These are phyloP conservation scores for Scelioninae gen. 1 DNA, from an alignment of 2,888 invertebrate genomes.

Conservation along the genomic window DNA sequence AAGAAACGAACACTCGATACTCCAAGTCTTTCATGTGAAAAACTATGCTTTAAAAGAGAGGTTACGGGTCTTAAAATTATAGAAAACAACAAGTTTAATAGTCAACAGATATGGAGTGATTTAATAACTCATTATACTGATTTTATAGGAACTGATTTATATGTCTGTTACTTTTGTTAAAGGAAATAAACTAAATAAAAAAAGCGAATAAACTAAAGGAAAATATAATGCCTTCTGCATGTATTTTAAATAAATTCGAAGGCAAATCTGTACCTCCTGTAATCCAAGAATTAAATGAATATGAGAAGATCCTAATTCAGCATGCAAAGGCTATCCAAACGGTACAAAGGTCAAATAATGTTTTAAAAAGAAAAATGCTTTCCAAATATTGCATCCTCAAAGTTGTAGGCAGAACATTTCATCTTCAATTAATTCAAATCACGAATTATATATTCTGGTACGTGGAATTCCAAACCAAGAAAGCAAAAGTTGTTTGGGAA, in stretches of 20 bases:
- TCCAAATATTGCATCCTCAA: background rate
- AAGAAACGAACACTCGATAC: background rate
- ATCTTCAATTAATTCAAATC: conserved; percentile 75
- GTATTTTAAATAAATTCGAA: conserved; percentile 56
- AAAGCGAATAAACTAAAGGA: conserved; percentile 68
- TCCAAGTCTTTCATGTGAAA: conserved; percentile 10
- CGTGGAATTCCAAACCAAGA: conserved; percentile 76
- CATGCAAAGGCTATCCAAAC: conserved; percentile 79
- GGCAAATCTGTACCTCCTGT: background rate
- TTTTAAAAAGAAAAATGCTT: background rate
- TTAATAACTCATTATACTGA: background rate
- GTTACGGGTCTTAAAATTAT: background rate
- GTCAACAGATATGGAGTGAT: background rate
- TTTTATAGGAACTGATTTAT: background rate
- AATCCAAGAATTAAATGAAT: conserved; percentile 73
- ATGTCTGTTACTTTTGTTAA: conserved; percentile 35
- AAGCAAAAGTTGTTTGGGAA: conserved; percentile 37
- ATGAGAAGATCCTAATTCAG: conserved; percentile 74
- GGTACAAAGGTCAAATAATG: background rate
- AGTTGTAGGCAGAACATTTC: conserved; percentile 71
- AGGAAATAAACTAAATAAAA: conserved; percentile 65
- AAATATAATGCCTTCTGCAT: conserved; percentile 72
- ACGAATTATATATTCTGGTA: conserved; percentile 77
- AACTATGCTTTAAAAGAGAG: conserved; percentile 14
- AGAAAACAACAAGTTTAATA: background rate